These are phyloP conservation scores for Ailuropoda melanoleuca DNA, from an alignment of 2,113 vertebrate species.

Conservation along the genomic window DNA sequence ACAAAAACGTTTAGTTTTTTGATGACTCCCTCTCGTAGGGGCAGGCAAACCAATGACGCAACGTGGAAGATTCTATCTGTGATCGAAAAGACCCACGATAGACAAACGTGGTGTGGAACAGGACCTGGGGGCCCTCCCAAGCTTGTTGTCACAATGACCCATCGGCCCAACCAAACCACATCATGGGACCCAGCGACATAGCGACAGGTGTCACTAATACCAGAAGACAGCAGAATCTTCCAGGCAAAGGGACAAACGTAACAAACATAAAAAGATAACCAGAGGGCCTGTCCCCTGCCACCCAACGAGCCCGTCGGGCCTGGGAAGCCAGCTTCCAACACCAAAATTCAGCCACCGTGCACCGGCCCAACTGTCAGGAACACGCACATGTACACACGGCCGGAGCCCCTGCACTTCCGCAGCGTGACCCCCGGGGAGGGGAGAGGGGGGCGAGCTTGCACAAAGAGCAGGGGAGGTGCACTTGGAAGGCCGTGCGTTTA, in stretches of 20 bases:
- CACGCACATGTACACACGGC: not conserved
- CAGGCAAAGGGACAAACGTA: not conserved
- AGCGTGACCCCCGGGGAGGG: rapidly evolving
- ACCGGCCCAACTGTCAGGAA: rapidly evolving
- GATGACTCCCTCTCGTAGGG: not conserved
- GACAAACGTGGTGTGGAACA: rapidly evolving
- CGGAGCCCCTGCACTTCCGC: not conserved
- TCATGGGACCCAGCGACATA: rapidly evolving
- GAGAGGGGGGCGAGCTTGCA: rapidly evolving
- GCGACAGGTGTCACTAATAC: not conserved
- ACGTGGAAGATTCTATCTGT: rapidly evolving
- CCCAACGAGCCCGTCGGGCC: not conserved
- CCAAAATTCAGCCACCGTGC: not conserved
- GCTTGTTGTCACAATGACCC: rapidly evolving
- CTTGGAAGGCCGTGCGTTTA: rapidly evolving
- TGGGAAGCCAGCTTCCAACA: rapidly evolving
- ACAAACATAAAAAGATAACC: not conserved
- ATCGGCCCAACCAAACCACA: not conserved
- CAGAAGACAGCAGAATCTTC: not conserved
- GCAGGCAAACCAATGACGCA: not conserved
- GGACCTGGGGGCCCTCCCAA: not conserved
- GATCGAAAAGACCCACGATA: rapidly evolving
- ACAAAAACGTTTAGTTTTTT: rapidly evolving
- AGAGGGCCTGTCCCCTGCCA: not conserved
- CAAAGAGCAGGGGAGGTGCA: rapidly evolving